Conservation (phyloP, 2,797 vertebrate species). For the Anguilla pacifica region DNA sequence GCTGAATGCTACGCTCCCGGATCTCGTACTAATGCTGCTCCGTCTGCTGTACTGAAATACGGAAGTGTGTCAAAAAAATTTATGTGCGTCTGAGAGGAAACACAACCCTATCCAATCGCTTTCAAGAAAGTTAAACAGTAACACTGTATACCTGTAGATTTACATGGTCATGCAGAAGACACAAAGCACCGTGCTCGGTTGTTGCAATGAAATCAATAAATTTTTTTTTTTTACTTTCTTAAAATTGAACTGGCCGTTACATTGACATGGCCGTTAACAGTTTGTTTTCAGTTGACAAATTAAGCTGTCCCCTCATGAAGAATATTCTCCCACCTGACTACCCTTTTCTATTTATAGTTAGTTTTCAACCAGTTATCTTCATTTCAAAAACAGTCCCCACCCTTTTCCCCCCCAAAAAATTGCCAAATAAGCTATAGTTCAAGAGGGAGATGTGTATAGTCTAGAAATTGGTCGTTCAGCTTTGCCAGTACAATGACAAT, state of each 20-base stretch:
- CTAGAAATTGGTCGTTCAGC: no score
- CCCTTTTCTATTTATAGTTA: background rate
- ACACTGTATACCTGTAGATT: background rate
- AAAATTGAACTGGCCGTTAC: background rate
- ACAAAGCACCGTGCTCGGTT: background rate
- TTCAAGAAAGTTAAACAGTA: slow-evolving; percentile 1
- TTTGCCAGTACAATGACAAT: no score
- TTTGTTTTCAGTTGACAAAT: background rate
- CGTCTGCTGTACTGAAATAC: slow-evolving; percentile 16
- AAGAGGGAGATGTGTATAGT: background rate
- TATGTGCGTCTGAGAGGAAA: background rate
- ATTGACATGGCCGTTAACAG: background rate
- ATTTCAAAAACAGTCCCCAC: background rate
- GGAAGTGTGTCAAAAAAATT: slow-evolving; percentile 15
- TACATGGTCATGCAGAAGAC: background rate
- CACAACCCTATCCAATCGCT: background rate
- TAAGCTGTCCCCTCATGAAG: background rate
- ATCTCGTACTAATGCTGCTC: slow-evolving; percentile 19
- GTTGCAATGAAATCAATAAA: background rate
- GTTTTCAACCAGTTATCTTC: background rate
- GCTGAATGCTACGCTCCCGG: slow-evolving; percentile 30
- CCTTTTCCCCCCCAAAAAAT: no score
- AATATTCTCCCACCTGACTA: background rate
- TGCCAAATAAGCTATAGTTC: no score
- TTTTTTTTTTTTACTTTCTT: background rate